Evolutionary conservation across 2,797 vertebrate species (phyloP).

Genomic region (Glyptemys insculpta): DNA sequence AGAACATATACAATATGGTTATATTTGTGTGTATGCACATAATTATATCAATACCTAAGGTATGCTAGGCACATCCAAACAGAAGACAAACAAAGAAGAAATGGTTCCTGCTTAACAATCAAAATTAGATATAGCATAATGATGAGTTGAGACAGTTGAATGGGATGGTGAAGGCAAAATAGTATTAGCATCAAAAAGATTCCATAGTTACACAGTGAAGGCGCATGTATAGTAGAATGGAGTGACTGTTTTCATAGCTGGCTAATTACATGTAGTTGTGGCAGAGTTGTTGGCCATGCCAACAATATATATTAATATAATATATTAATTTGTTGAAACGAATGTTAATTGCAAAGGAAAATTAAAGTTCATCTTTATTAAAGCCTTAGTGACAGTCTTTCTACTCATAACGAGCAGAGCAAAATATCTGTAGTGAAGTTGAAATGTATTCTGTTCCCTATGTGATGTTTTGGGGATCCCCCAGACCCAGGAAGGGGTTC

Average conservation of each 20-base stretch:
- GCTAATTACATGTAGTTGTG: background rate
- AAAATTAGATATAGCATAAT: background rate
- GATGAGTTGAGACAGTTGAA: background rate
- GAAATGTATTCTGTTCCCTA: background rate
- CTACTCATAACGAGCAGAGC: background rate
- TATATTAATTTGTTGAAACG: background rate
- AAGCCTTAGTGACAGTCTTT: background rate
- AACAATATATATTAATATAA: too few species aligned
- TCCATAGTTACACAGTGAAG: background rate
- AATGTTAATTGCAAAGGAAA: conserved; percentile 16
- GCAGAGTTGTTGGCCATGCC: background rate
- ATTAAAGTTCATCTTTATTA: background rate
- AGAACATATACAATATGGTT: background rate
- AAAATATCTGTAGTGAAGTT: background rate
- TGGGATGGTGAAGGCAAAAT: background rate
- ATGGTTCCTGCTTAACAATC: background rate
- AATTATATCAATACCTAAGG: background rate
- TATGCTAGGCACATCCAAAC: background rate
- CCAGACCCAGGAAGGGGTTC: background rate
- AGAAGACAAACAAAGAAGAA: background rate
- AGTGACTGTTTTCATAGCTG: background rate
- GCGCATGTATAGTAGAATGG: background rate
- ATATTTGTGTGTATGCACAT: background rate
- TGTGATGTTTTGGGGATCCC: too few species aligned
- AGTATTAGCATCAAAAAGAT: fast-evolving